Conservation (phyloP, 2,113 vertebrate species). For the Chamaetylas fuelleborni region DNA sequence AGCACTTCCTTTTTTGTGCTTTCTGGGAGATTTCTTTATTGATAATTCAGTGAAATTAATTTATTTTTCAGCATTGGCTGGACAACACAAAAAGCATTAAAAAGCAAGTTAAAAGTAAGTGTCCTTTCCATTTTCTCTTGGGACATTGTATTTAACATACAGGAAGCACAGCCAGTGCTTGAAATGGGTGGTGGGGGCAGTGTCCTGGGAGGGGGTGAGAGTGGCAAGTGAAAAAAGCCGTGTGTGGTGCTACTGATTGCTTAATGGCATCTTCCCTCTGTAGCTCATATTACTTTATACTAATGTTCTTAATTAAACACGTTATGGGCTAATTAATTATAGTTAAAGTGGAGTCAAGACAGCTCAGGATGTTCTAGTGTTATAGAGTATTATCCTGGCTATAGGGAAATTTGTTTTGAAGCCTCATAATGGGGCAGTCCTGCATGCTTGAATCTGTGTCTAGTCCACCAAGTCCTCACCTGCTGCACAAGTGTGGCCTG, state of each 20-base stretch:
- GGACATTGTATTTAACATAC: background rate
- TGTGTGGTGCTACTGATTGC: background rate
- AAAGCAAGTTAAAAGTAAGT: conserved; percentile 99
- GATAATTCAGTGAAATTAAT: conserved; percentile 10
- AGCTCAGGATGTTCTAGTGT: background rate
- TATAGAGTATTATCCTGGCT: background rate
- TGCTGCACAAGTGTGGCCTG: background rate
- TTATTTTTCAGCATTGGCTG: conserved; percentile 89
- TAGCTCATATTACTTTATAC: background rate
- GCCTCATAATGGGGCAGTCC: background rate
- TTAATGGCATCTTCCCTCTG: background rate
- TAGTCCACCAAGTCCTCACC: background rate
- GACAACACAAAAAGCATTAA: conserved; percentile 98
- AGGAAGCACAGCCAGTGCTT: background rate
- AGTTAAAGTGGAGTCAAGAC: background rate
- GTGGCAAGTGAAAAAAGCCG: background rate
- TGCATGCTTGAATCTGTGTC: background rate
- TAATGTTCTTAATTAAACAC: conserved; percentile 1
- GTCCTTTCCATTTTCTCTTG: background rate
- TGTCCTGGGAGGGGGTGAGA: background rate
- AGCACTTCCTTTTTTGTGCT: background rate
- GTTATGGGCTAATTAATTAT: background rate
- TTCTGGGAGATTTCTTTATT: background rate
- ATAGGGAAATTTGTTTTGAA: background rate
- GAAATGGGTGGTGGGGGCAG: background rate